A percentile compares a stretch with the other conserved stretches of the same genome.
Conservation (phyloP, 2,113 vertebrate genomes). For the Telmatochromis brichardi region DNA sequence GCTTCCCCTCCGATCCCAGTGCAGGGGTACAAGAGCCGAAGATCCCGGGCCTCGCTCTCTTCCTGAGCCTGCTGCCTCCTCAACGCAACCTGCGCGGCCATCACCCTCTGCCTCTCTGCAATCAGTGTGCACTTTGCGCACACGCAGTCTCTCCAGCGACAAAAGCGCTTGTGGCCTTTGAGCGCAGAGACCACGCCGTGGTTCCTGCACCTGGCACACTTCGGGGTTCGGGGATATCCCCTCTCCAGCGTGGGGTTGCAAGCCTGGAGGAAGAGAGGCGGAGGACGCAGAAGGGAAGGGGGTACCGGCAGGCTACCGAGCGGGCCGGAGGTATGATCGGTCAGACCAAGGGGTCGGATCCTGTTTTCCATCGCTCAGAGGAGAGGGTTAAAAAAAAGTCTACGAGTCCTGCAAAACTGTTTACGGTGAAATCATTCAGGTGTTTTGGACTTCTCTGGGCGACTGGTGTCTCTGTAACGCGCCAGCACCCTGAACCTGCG, state of each 20-base stretch:
- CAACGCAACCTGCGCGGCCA: slow-evolving; percentile 90
- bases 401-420: not conserved
- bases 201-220: slow-evolving; percentile 86
- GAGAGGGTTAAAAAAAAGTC: not conserved
- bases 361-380: slow-evolving; percentile 64
- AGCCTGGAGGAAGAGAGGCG: slow-evolving; percentile 60
- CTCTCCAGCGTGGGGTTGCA: slow-evolving; percentile 66
- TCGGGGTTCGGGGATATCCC: slow-evolving; percentile 79
- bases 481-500: not conserved
- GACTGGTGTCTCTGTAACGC: not conserved
- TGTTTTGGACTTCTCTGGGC: not conserved
- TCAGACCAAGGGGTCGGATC: slow-evolving; percentile 49
- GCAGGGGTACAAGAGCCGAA: slow-evolving; percentile 64
- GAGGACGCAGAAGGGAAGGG: slow-evolving; percentile 67
- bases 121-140: slow-evolving; percentile 87
- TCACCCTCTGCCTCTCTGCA: slow-evolving; percentile 86
- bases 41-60: slow-evolving; percentile 77
- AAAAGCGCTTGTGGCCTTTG: slow-evolving; percentile 90
- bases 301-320: slow-evolving; percentile 60
- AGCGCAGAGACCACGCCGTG: slow-evolving; percentile 87
- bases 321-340: slow-evolving; percentile 4
- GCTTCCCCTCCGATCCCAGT: slow-evolving; percentile 29
- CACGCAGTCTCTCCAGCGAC: slow-evolving; percentile 85
- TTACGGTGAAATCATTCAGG: not conserved
- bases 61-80: slow-evolving; percentile 88